Conservation (phyloP, 2,888 invertebrate genomes). For the Euplexia lucipara region DNA sequence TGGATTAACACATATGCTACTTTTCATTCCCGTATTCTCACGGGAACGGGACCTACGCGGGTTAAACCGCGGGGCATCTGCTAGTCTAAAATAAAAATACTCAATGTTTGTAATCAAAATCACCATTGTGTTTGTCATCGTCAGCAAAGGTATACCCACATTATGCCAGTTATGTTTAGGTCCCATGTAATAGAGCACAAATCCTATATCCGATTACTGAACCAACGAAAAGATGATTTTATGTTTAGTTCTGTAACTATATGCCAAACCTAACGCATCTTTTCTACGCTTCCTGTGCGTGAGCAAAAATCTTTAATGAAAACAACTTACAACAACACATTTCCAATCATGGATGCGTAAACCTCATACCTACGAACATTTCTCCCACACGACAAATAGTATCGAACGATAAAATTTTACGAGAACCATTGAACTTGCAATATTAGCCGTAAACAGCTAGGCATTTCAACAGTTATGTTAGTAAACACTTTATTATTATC, state of each 20-base stretch:
- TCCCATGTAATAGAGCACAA: too few species aligned
- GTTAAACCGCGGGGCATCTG: too few species aligned
- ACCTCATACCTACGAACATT: constrained; percentile 13
- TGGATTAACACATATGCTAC: too few species aligned
- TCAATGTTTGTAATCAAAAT: too few species aligned
- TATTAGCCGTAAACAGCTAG: constrained; percentile 40
- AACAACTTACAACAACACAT: constrained; percentile 23
- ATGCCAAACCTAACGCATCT: not conserved
- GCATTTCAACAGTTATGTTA: constrained; percentile 41
- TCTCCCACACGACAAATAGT: constrained; percentile 11
- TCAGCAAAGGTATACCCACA: too few species aligned
- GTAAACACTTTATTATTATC: constrained; percentile 44
- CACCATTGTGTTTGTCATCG: too few species aligned
- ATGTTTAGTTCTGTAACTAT: not conserved
- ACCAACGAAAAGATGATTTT: not conserved
- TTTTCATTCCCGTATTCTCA: too few species aligned
- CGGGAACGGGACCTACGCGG: too few species aligned
- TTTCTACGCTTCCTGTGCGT: not conserved
- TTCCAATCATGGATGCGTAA: constrained; percentile 6
- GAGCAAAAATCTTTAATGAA: not conserved
- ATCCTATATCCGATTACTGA: too few species aligned
- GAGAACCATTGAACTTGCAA: constrained; percentile 52
- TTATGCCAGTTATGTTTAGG: too few species aligned
- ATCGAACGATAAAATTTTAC: constrained; percentile 56
- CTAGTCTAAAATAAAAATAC: too few species aligned